These are phyloP conservation scores for Phasianus colchicus DNA, from an alignment of 2,113 vertebrate species.

Conservation along the genomic window DNA sequence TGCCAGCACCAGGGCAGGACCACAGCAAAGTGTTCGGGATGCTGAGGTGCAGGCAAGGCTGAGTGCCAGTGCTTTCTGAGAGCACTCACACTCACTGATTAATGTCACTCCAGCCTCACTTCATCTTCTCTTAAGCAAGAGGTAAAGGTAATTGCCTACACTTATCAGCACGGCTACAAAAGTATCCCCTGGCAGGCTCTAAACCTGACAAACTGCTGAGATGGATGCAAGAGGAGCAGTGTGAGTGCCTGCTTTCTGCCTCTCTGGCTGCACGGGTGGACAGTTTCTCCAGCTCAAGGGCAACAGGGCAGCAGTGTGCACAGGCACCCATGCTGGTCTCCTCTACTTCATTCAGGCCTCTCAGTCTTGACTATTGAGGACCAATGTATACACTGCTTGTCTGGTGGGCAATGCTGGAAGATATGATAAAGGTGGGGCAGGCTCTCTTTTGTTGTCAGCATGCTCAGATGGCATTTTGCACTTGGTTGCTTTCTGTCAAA, in stretches of 20 bases:
- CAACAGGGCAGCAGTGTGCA: neutral
- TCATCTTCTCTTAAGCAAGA: neutral
- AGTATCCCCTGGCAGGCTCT: neutral
- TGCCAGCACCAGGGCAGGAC: neutral
- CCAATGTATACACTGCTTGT: neutral
- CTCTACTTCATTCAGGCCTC: neutral
- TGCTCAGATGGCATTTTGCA: neutral
- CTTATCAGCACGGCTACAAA: neutral
- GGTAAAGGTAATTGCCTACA: neutral
- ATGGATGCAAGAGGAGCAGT: neutral
- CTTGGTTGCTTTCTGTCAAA: neutral
- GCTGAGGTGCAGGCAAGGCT: neutral
- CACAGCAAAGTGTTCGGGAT: neutral
- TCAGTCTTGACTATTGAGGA: neutral
- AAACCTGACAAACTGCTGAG: neutral
- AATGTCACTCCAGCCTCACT: fast-evolving
- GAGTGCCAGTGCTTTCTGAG: neutral
- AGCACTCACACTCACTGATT: neutral
- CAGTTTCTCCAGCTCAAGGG: fast-evolving
- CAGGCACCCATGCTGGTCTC: fast-evolving
- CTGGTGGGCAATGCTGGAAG: neutral
- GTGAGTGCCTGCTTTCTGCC: neutral
- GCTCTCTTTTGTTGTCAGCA: neutral
- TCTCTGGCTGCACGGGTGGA: neutral
- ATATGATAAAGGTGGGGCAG: neutral